Evolutionary conservation across 2,888 invertebrate species (phyloP), one percentile per base, ranked within the genome.

Genomic region (Taphrorychus bicolor): DNA sequence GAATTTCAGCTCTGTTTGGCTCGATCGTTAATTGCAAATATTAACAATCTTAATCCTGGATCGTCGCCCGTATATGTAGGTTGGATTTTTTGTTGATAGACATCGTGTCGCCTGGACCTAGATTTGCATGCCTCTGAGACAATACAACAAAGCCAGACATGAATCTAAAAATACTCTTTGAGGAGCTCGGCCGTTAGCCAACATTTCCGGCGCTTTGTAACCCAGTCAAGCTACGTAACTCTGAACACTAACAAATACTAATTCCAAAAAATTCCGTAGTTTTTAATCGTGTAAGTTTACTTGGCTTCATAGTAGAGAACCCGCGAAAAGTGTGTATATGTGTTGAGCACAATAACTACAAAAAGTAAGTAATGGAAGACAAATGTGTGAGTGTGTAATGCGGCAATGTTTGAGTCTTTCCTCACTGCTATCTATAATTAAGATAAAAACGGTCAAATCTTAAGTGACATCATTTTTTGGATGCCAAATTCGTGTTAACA

Each of bases 111-210:
- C 54, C 54, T 17, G 57, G 14, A 54, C 32, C 40, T 32, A 32
- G 24, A 54, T 48, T n/a, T 48, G 32, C 32, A 56, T 24, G 45
- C 53, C 19, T 59, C 19, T 48, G 45, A 66, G 66, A 66, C 66
- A 66, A 66, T 60, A 54, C 51, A 54, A 54, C 49, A 60, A 66
- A 60, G 66, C 66, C 59, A 60, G 59, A 48, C 59, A 45, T 14
- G 45, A 45, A 52, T 53, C 66, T 66, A 66, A 66, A 66, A 66
- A 66, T 66, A 66, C 60, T n/a, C 49, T 3, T 21, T 42, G 40
- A 40, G 52, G 66, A 42, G 45, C 16, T 14, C 14, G 45, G 45
- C 23, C 42, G 19, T 54, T 3, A 18, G 59, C 56, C 66, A 60
- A 66, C 41, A 58, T 48, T 59, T 59, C 45, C 54, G 45, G 59